Base-by-base conservation (phyloP, 2,113 vertebrate genomes). In the Phainopepla nitens region DNA sequence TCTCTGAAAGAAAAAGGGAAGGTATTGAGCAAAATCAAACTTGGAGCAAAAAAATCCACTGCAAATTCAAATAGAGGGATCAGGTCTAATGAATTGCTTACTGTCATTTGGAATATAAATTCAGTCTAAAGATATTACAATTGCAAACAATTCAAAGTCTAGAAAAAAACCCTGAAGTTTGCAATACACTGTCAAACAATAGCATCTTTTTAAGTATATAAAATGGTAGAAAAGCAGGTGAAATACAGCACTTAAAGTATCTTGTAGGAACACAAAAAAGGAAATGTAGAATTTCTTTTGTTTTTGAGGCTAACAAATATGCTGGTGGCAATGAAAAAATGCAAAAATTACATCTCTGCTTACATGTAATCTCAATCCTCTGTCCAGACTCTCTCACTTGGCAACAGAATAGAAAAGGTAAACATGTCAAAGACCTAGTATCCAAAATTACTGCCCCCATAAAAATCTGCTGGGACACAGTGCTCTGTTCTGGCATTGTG, bases 1-100 rank as follows among this genome's bases (percentile, higher is more conserved):
- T 99, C 99, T 97, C 99, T 99, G 97, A 53, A 85, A 98, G 76
- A 83, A 54, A 39, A 89, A 45, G 57, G 25, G 54, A 93, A 61
- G 12, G 7, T 29, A 89, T 61, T 92, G 2, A 49, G 35, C 29
- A 76, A 69, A 61, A 69, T 42, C 47, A 62, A 83, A 70, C 10
- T 42, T 3, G 1, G 6, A 87, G 29, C 10, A 76, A 90, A 78
- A 80, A 80, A 66, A 42, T 13, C 3, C 8, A 66, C 35, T 44
- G 13, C 56, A 51, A 88, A 83, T 47, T 80, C 39, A 80, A 83
- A 50, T 6, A 82, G 42, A 89, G 13, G 13, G 4, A 7, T 45
- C 61, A 58, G 1, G 47, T 86, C 39, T 41, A 82, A 61, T 6
- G 8, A 73, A 79, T 20, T 87, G 9, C 20, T 85, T 61, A 58